A percentile compares a stretch with the other conserved stretches of the same genome.
These are phyloP conservation scores for Chloropsis hardwickii DNA, from an alignment of 2,113 vertebrate species.

Conservation along the genomic window DNA sequence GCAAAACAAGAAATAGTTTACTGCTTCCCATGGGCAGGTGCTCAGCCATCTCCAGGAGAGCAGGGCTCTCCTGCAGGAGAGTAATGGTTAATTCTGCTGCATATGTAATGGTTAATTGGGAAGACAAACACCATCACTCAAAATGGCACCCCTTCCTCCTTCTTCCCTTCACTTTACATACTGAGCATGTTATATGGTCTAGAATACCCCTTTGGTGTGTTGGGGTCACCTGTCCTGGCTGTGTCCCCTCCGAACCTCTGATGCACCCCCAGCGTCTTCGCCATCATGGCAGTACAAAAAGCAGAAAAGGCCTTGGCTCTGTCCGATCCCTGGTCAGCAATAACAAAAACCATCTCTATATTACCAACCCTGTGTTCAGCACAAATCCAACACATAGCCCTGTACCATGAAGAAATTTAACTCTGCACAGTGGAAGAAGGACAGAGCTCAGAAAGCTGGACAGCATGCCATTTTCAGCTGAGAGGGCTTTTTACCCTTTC, in stretches of 20 bases:
- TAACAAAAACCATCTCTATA: background rate
- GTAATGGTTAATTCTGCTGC: no score
- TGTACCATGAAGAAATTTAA: background rate
- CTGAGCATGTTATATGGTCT: background rate
- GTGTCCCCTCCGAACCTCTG: background rate
- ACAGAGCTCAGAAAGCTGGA: background rate
- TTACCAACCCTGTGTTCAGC: background rate
- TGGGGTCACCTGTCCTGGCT: background rate
- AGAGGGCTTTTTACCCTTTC: accelerated
- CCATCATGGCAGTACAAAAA: background rate
- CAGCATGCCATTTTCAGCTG: background rate
- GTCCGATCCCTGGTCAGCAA: background rate
- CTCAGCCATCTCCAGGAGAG: background rate
- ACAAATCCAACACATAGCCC: background rate
- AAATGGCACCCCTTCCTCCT: background rate
- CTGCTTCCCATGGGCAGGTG: background rate
- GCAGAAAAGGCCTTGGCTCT: background rate
- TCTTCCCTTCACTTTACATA: background rate
- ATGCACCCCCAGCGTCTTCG: accelerated
- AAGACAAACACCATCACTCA: background rate
- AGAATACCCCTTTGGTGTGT: background rate
- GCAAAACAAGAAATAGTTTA: background rate
- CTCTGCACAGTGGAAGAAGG: background rate
- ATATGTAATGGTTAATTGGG: background rate
- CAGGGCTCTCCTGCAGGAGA: background rate